Evolutionary conservation across 2,113 vertebrate genomes (phyloP), one percentile per base, ranked within the genome.

Genomic region (Chionodraco myersi): DNA sequence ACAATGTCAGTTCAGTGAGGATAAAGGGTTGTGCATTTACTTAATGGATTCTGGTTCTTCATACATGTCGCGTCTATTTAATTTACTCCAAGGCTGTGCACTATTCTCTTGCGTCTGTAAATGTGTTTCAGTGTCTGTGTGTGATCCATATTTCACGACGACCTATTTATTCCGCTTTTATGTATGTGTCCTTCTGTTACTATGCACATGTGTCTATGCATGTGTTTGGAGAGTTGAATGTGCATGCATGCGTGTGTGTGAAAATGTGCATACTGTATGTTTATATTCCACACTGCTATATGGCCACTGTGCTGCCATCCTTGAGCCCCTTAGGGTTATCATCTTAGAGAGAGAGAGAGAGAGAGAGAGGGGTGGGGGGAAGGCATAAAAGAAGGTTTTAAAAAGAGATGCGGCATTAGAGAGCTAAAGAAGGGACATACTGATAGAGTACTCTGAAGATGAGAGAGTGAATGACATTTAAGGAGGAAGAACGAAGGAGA

Each of bases 361-460:
- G 72, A 47, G 52, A 52, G 75, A 71, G 75, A 71, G 75, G 47
- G 26, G 59, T 61, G 13, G 62, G 74, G 64, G 63, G 70, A 72
- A 61, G 86, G 56, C 72, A 84, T 73, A 79, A 86, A 87, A 76
- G 60, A 54, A 68, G n/a, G 53, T 52, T 81, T 85, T 68, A 52
- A 83, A 87, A 80, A 53, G 73, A 81, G 73, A 73, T 65, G 70
- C 57, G 52, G 76, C 59, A 68, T 71, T 54, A 57, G 49, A 86
- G 63, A 73, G 76, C 36, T 34, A 61, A 75, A 80, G 67, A 83
- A 51, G 67, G 48, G 30, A 30, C 30, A 30, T 41, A 72, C 12
- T 53, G 54, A 62, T 41, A 13, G 30, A 67, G 45, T 58, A 53
- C 70, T 83, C 67, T 64, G 48, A 83, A 77, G 62, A 86, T 68